phyloP scores from a whole-genome alignment of 1,140 invertebrate species.

The Neotoxoptera formosana region DNA sequence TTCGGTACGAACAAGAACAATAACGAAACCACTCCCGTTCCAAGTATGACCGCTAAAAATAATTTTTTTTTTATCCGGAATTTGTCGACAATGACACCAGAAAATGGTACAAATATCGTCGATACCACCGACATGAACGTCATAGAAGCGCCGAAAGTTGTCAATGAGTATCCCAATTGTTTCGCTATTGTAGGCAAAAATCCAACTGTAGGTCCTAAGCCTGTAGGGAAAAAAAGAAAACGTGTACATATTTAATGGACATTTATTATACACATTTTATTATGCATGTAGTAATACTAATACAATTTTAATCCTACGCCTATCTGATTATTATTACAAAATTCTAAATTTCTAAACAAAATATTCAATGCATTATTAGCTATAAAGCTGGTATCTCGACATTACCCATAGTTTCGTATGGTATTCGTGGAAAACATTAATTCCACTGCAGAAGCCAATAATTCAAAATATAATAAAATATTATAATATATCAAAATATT shows the following conservation, averaged over 20 bases:
- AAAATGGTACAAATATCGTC: not conserved
- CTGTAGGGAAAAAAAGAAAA: constrained; percentile 67
- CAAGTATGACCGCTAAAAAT: not conserved
- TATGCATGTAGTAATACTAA: no score
- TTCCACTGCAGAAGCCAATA: no score
- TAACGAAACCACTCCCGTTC: not conserved
- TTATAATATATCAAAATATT: no score
- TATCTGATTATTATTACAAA: no score
- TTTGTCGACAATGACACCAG: not conserved
- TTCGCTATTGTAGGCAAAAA: constrained; percentile 83
- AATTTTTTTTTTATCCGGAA: not conserved
- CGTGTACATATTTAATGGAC: not conserved
- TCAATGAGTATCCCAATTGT: constrained; percentile 81
- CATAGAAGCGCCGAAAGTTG: constrained; percentile 79
- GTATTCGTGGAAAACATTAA: no score
- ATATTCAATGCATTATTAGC: no score
- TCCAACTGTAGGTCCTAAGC: constrained; percentile 80
- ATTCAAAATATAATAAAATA: no score
- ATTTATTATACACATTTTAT: not conserved
- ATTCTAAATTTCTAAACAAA: no score
- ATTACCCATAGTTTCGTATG: no score
- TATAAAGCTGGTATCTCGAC: no score
- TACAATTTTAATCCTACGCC: no score
- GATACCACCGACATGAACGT: constrained; percentile 79
- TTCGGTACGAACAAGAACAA: not conserved